Evolutionary conservation across 2,888 invertebrate species (phyloP).

Genomic region (Criorhina ranunculi): DNA sequence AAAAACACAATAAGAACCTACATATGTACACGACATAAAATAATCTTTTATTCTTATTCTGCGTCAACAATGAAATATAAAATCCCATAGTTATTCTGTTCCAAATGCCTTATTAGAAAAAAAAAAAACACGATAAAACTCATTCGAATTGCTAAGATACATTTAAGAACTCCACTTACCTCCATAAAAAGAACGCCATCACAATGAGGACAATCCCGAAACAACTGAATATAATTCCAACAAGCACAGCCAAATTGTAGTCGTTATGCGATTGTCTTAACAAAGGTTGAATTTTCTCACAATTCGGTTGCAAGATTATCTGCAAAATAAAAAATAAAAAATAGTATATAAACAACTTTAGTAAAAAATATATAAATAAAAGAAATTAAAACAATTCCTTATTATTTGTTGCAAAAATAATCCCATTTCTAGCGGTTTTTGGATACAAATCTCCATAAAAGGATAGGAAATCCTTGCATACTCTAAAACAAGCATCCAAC

Average conservation of each 20-base stretch:
- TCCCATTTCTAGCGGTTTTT: neutral
- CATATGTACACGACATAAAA: conserved; percentile 37
- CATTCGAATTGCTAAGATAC: conserved; percentile 46
- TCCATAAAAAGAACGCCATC: conserved; percentile 90
- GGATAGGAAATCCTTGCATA: neutral
- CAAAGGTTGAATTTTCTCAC: conserved; percentile 87
- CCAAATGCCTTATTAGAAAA: conserved; percentile 58
- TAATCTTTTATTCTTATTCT: conserved; percentile 16
- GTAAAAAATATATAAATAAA: neutral
- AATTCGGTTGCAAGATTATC: conserved; percentile 88
- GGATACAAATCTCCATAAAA: neutral
- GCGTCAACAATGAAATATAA: conserved; percentile 46
- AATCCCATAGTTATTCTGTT: neutral
- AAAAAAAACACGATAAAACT: conserved; percentile 56
- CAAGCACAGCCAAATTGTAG: conserved; percentile 89
- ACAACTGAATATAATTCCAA: conserved; percentile 89
- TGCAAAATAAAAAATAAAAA: conserved; percentile 76
- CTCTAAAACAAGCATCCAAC: neutral
- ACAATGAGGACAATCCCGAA: conserved; percentile 89
- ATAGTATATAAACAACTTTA: neutral
- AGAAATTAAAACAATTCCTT: conserved; percentile 6
- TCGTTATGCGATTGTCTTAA: conserved; percentile 87
- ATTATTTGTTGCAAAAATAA: conserved; percentile 6
- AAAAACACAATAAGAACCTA: conserved; percentile 41
- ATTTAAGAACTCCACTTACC: conserved; percentile 86